These are phyloP conservation scores for Oryzias javanicus DNA, from an alignment of 2,113 vertebrate species.

Conservation along the genomic window DNA sequence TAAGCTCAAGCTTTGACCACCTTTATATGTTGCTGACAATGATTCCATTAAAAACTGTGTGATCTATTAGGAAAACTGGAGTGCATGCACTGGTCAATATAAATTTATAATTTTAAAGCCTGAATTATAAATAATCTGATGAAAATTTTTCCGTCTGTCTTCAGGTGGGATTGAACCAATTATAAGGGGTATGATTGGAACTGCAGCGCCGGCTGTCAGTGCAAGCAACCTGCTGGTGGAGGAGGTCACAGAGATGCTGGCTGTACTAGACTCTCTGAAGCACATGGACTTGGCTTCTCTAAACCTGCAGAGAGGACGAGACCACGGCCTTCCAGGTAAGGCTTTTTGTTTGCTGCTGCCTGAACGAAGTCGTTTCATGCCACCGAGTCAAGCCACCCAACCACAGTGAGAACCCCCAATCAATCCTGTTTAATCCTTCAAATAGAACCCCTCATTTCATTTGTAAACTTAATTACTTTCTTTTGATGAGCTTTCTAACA, in stretches of 20 bases:
- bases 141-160: slow-evolving; percentile 5
- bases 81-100: no score
- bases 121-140: no score
- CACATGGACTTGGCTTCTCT: slow-evolving; percentile 87
- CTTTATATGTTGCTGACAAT: no score
- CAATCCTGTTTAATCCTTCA: no score
- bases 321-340: slow-evolving; percentile 92
- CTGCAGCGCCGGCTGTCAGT: slow-evolving; percentile 74
- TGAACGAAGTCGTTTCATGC: not conserved
- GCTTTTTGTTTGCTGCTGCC: not conserved
- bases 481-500: no score
- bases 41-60: no score
- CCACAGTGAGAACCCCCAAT: no score
- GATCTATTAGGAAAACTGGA: no score
- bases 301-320: slow-evolving; percentile 92
- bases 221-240: slow-evolving; percentile 81
- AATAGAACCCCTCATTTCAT: no score
- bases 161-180: slow-evolving; percentile 92
- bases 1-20: no score
- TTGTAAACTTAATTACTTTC: no score
- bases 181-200: slow-evolving; percentile 86
- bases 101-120: no score
- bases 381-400: not conserved
- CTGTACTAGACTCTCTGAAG: slow-evolving; percentile 76
- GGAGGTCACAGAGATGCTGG: slow-evolving; percentile 84